A percentile compares a stretch with the other conserved stretches of the same genome.
Conservation (phyloP, 2,888 invertebrate genomes). For the Pyrochroa serraticornis region DNA sequence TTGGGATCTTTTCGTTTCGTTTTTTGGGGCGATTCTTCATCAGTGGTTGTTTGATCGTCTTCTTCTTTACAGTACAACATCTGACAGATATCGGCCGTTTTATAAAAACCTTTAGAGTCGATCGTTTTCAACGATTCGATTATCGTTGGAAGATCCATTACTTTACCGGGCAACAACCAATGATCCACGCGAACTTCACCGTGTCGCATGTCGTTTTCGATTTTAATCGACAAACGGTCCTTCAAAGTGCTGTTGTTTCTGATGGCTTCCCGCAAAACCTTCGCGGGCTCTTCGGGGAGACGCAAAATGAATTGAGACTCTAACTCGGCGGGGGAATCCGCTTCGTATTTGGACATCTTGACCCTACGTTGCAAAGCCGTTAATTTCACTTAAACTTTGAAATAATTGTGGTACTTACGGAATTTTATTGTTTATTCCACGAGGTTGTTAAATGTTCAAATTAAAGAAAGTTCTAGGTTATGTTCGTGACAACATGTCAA, state of each 20-base stretch:
- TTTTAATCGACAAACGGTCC: constrained; percentile 82
- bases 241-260: constrained; percentile 78
- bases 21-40: constrained; percentile 80
- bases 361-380: constrained; percentile 4
- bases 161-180: constrained; percentile 84
- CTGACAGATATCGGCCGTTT: constrained; percentile 96
- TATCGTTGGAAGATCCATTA: constrained; percentile 90
- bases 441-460: too few species aligned
- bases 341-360: constrained; percentile 25
- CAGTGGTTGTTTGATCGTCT: constrained; percentile 75
- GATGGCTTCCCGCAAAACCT: constrained; percentile 74
- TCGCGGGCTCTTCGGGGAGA: constrained; percentile 71
- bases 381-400: constrained; percentile 29
- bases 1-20: constrained; percentile 83
- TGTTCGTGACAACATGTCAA: too few species aligned
- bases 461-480: too few species aligned
- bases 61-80: constrained; percentile 89
- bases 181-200: constrained; percentile 90
- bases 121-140: constrained; percentile 95
- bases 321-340: constrained; percentile 49
- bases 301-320: constrained; percentile 55
- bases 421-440: too few species aligned
- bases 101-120: constrained; percentile 95
- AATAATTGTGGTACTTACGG: too few species aligned
- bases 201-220: constrained; percentile 87